Percentiles rank a stretch among this genome's conserved stretches.
phyloP scores from a whole-genome alignment of 1,140 invertebrate genomes.

The Steinernema khuongi region DNA sequence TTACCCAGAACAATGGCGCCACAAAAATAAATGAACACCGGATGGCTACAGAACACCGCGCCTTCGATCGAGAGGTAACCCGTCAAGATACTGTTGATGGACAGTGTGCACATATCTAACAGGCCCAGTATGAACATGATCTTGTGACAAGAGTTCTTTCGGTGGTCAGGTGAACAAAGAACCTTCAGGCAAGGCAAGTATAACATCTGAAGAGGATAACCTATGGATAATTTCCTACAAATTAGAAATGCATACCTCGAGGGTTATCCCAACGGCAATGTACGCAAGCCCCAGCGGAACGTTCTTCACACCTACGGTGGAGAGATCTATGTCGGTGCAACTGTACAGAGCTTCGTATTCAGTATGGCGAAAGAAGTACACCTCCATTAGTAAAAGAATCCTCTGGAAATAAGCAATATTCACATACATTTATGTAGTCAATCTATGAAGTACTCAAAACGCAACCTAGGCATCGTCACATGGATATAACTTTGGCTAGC shows the following conservation, averaged over 20 bases:
- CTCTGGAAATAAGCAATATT: too few relatives aligned
- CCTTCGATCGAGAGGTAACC: slow-evolving; percentile 4
- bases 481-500: too few relatives aligned
- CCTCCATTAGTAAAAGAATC: too few relatives aligned
- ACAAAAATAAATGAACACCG: background rate
- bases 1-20: background rate
- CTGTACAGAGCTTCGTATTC: background rate
- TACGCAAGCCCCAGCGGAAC: background rate
- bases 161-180: background rate
- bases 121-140: slow-evolving; percentile 21
- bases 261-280: background rate
- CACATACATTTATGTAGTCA: too few relatives aligned
- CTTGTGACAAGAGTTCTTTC: slow-evolving; percentile 16
- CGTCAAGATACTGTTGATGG: slow-evolving; percentile 18
- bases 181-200: slow-evolving; percentile 14
- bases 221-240: background rate
- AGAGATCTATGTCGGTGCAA: background rate
- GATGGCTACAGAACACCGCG: slow-evolving; percentile 20
- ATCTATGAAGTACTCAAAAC: too few relatives aligned
- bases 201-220: background rate
- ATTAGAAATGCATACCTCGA: background rate
- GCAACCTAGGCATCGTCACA: too few relatives aligned
- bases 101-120: slow-evolving; percentile 6
- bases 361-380: background rate
- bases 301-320: background rate